phyloP scores from a whole-genome alignment of 2,888 invertebrate genomes.

The Nipponacmea schrenckii region DNA sequence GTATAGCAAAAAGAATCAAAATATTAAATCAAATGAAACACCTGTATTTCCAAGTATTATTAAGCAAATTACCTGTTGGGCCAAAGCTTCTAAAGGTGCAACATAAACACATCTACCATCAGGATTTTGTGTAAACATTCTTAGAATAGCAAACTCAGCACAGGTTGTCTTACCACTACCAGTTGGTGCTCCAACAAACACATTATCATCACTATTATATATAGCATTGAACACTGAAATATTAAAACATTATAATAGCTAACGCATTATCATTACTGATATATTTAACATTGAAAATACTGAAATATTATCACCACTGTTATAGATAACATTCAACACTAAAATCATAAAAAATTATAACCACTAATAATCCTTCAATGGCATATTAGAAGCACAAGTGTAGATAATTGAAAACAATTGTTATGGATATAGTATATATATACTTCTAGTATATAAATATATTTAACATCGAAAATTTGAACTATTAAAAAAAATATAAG shows the following conservation, averaged over 20 bases:
- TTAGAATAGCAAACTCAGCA: constrained; percentile 93
- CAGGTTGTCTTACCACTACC: constrained; percentile 84
- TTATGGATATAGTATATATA: too few relatives aligned
- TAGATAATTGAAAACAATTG: too few relatives aligned
- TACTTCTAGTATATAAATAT: too few relatives aligned
- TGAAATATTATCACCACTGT: constrained; percentile 88
- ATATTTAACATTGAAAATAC: constrained; percentile 75
- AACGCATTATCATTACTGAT: neutral
- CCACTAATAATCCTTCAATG: too few relatives aligned
- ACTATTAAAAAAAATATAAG: too few relatives aligned
- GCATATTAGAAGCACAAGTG: too few relatives aligned
- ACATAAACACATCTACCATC: constrained; percentile 88
- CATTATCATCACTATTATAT: constrained; percentile 97
- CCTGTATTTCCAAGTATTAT: too few relatives aligned
- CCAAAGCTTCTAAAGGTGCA: constrained; percentile 89
- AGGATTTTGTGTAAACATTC: constrained; percentile 72
- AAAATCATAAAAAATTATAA: constrained; percentile 37
- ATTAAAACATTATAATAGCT: constrained; percentile 9
- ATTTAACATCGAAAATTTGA: too few relatives aligned
- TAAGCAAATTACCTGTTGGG: constrained; percentile 72
- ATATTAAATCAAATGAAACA: too few relatives aligned
- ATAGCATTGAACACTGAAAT: constrained; percentile 91
- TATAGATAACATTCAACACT: constrained; percentile 98
- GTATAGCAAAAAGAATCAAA: neutral
- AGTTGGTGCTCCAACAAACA: constrained; percentile 80